Evolutionary conservation across 2,888 invertebrate species (phyloP).

Genomic region (Priocnemis perturbator): DNA sequence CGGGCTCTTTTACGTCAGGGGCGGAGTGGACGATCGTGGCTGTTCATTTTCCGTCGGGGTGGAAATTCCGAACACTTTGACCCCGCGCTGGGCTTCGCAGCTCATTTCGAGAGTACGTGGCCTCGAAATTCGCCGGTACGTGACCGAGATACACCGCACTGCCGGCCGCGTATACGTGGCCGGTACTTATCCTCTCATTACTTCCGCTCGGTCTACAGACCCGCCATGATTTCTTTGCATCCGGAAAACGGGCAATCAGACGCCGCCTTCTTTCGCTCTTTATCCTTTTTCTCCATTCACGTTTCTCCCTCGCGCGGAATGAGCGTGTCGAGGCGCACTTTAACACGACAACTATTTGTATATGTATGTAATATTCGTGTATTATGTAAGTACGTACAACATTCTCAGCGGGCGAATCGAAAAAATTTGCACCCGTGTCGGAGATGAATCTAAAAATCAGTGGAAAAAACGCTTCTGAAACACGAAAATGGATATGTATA

Average conservation of each 20-base stretch:
- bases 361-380: no score
- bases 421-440: no score
- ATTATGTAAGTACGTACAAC: no score
- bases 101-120: constrained; percentile 60
- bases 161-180: constrained; percentile 10
- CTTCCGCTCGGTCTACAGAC: constrained; percentile 16
- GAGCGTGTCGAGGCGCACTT: no score
- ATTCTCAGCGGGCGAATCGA: no score
- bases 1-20: constrained; percentile 11
- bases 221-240: constrained; percentile 23
- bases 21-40: constrained; percentile 13
- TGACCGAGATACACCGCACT: constrained; percentile 44
- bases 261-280: neutral
- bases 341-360: no score
- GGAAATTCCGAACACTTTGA: constrained; percentile 50
- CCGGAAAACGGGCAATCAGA: constrained; percentile 11
- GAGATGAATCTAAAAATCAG: no score
- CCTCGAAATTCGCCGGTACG: constrained; percentile 53
- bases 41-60: constrained; percentile 40
- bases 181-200: constrained; percentile 44
- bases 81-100: constrained; percentile 53
- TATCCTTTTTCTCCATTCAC: neutral
- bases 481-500: no score
- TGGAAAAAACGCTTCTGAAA: no score
- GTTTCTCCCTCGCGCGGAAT: neutral